Evolutionary conservation across 2,113 vertebrate species (phyloP).

Genomic region (Thymallus thymallus): DNA sequence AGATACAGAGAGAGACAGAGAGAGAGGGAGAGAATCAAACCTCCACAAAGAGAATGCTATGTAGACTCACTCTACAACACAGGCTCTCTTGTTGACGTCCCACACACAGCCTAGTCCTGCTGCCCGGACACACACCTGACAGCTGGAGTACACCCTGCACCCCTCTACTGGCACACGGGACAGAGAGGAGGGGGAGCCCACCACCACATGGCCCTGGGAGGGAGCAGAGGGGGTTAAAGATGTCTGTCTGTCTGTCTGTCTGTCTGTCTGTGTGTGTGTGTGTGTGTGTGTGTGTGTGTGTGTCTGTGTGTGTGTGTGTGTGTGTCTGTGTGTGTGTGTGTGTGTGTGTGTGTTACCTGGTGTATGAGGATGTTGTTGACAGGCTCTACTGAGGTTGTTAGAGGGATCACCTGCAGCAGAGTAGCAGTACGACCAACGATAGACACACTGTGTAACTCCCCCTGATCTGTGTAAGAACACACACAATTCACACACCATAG

Average conservation of each 20-base stretch:
- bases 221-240: conserved; percentile 24
- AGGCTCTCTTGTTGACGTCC: not conserved
- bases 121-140: not conserved
- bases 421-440: conserved; percentile 38
- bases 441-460: conserved; percentile 64
- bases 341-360: conserved; percentile 36
- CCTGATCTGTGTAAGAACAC: conserved; percentile 27
- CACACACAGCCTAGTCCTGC: not conserved
- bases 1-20: too few species aligned
- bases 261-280: not conserved
- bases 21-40: too few species aligned
- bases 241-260: conserved; percentile 14
- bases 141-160: not conserved
- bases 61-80: not conserved
- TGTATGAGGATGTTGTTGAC: conserved; percentile 58
- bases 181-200: not conserved
- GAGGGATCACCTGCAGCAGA: conserved; percentile 51
- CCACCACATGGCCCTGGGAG: not conserved
- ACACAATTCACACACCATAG: not conserved
- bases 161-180: not conserved
- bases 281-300: not conserved
- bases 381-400: conserved; percentile 55
- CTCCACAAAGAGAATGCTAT: too few species aligned
- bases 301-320: too few species aligned
- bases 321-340: not conserved